These are phyloP conservation scores for Isoperla grammatica DNA, from an alignment of 2,888 invertebrate genomes.

Conservation along the genomic window DNA sequence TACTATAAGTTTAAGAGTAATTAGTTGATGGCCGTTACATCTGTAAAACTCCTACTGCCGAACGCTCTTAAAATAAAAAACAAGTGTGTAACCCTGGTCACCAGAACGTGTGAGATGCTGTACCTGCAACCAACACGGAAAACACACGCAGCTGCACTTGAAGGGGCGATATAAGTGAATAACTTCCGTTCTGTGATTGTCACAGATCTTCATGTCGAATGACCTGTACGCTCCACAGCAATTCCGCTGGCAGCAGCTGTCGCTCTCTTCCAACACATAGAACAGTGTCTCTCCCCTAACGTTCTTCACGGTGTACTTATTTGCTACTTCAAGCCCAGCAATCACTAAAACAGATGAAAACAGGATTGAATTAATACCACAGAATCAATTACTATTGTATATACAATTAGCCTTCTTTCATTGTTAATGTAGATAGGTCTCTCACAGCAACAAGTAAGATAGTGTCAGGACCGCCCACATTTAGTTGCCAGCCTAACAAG, in stretches of 20 bases:
- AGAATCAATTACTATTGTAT: no score
- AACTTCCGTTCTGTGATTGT: conserved; percentile 76
- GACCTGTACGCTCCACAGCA: conserved; percentile 77
- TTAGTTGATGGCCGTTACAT: no score
- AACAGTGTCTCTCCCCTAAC: conserved; percentile 72
- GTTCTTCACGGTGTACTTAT: conserved; percentile 78
- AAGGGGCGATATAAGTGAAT: conserved; percentile 78
- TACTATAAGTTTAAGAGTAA: no score
- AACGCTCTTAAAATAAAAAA: no score
- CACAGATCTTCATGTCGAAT: conserved; percentile 82
- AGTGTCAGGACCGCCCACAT: no score
- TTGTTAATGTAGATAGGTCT: no score
- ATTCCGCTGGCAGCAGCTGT: conserved; percentile 76
- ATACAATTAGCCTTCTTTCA: no score
- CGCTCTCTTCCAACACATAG: conserved; percentile 76
- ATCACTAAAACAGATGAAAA: conserved; percentile 52
- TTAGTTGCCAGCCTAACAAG: no score
- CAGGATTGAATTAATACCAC: neutral
- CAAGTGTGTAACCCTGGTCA: no score
- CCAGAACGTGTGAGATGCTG: no score
- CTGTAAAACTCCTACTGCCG: no score
- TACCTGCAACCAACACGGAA: conserved; percentile 78
- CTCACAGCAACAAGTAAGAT: no score
- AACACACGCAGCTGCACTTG: conserved; percentile 74
- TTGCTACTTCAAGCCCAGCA: conserved; percentile 82